Base-by-base conservation (phyloP, 2,888 invertebrate genomes). In the Pandemis cinnamomeana region DNA sequence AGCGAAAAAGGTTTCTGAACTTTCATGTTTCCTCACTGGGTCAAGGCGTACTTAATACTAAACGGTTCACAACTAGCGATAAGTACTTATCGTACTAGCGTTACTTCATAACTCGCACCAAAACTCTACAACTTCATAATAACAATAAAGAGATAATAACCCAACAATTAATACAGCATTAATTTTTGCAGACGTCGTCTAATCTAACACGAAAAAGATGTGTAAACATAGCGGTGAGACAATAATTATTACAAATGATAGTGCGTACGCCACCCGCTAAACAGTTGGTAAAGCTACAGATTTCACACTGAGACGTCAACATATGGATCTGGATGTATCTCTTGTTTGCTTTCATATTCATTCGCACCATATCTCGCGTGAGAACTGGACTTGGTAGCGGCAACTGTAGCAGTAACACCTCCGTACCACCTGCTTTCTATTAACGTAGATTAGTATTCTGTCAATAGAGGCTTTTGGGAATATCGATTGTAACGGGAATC, bases 231-330 rank as follows among this genome's bases (percentile, higher is more conserved):
- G 89, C 93, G 89, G 84, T 83, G 89, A 93, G 92, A 92, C 93
- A 93, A 92, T 93, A 94, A 94, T 93, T 92, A 93, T 92, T 92
- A 93, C 92, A 92, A 92, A 93, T 93, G 93, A 93, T 93, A 91
- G 91, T 89, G 87, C 89, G 91, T 91, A 91, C 87, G 84, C 78
- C 87, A 87, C 80, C 91, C 86, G 93, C 93, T 94, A 94, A 94
- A 93, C 90, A 93, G 92, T 93, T 88, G 87, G 94, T 92, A 93
- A 93, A 93, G 93, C 91, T 93, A 93, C 89, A 94, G 89, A 92
- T 93, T 94, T 94, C 94, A 93, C 94, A 93, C 94, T 88, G 90
- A 91, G 89, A 87, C 91, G 93, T 87, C 93, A 94, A 93, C 92
- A 89, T 93, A 94, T 94, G 94, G 93, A 94, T 94, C 94, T 94